These are phyloP conservation scores for Catajapyx aquilonaris DNA, from an alignment of 1,140 invertebrate species.

Conservation along the genomic window DNA sequence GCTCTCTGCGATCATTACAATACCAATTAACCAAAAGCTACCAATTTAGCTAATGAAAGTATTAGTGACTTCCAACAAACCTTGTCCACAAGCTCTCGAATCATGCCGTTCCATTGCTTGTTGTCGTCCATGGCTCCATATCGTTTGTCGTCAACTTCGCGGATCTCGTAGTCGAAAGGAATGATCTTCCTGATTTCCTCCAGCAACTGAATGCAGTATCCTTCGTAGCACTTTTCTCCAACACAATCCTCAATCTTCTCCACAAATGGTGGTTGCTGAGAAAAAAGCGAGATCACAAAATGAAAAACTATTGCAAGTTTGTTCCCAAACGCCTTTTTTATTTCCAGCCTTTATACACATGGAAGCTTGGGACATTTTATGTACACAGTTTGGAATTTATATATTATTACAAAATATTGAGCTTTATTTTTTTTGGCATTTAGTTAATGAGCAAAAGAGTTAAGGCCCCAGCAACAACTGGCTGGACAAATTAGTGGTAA, in stretches of 20 bases:
- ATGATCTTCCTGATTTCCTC: constrained; percentile 59
- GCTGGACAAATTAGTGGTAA: no score
- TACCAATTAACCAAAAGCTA: no score
- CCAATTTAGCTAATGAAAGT: no score
- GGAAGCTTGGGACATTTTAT: no score
- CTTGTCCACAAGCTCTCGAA: constrained; percentile 74
- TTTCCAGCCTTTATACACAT: no score
- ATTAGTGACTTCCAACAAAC: no score
- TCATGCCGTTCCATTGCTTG: constrained; percentile 78
- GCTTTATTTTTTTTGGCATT: no score
- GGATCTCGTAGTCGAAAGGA: constrained; percentile 75
- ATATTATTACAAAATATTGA: no score
- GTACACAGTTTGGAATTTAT: no score
- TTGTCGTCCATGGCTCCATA: constrained; percentile 72
- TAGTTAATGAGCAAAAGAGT: no score
- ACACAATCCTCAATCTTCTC: constrained; percentile 24
- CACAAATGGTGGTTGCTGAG: constrained; percentile 72
- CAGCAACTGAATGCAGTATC: constrained; percentile 85
- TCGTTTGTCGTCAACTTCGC: constrained; percentile 47
- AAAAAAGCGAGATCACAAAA: constrained; percentile 8
- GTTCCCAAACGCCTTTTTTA: constrained; percentile 5
- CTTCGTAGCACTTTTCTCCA: constrained; percentile 41
- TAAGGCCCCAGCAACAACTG: no score
- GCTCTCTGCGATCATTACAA: constrained; percentile 30
- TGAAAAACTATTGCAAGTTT: constrained; percentile 2